Evolutionary conservation across 2,797 vertebrate species (phyloP).

Genomic region (Echeneis naucrates): DNA sequence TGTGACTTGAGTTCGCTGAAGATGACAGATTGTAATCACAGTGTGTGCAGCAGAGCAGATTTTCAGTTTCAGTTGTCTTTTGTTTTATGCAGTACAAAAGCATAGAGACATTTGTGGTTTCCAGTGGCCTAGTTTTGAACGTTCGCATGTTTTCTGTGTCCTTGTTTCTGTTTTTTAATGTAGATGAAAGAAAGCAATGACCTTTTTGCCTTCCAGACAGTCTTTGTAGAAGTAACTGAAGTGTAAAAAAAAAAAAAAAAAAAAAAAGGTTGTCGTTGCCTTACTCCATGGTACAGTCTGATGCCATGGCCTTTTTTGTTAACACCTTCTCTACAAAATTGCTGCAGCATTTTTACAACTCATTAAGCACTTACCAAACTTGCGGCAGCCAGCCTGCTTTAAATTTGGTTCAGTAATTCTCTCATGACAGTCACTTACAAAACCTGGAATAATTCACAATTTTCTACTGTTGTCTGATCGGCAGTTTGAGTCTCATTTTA

Average conservation of each 20-base stretch:
- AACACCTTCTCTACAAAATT: neutral
- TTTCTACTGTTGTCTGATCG: neutral
- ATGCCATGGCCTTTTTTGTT: slow-evolving; percentile 1
- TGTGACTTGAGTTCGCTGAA: neutral
- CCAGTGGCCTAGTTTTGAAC: slow-evolving; percentile 27
- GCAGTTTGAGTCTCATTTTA: neutral
- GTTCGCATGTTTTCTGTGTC: slow-evolving; percentile 3
- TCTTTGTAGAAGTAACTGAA: slow-evolving; percentile 1
- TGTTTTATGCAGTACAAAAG: neutral
- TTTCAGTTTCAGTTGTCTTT: slow-evolving; percentile 10
- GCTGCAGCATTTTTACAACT: neutral
- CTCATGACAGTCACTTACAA: neutral
- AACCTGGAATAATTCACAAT: neutral
- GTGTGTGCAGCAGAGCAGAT: neutral
- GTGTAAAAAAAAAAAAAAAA: neutral
- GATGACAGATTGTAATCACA: slow-evolving; percentile 12
- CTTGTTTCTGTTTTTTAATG: slow-evolving; percentile 18
- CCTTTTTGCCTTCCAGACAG: neutral
- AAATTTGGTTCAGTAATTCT: neutral
- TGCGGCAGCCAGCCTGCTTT: neutral
- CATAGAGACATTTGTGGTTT: slow-evolving; percentile 21
- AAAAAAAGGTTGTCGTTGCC: neutral
- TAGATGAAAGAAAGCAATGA: neutral
- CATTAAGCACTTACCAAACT: neutral
- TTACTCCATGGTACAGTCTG: neutral